Evolutionary conservation across 2,113 vertebrate genomes (phyloP).

Genomic region (Grantiella picta): DNA sequence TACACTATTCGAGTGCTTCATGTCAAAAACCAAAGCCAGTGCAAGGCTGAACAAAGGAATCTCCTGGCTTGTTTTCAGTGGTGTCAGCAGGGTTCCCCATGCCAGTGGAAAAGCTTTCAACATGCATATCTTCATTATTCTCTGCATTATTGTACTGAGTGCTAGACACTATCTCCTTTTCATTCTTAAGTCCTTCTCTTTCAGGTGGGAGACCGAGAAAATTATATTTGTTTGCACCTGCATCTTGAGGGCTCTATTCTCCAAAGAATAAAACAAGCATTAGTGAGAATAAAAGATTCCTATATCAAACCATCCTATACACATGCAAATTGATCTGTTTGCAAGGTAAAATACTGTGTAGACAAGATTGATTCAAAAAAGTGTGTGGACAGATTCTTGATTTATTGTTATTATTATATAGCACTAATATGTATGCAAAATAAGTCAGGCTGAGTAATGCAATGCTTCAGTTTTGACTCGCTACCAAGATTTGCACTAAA

Average conservation of each 20-base stretch:
- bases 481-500: neutral
- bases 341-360: neutral
- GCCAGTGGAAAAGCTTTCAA: neutral
- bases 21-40: neutral
- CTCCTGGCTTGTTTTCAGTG: neutral
- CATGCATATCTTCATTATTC: neutral
- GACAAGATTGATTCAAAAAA: neutral
- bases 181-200: neutral
- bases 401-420: neutral
- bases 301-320: neutral
- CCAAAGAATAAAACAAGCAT: neutral
- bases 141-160: neutral
- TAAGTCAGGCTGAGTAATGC: neutral
- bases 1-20: neutral
- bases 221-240: neutral
- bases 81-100: neutral
- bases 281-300: neutral
- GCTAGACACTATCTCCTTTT: neutral
- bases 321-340: neutral
- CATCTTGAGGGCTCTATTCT: neutral
- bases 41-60: neutral
- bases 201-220: neutral
- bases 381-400: neutral
- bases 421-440: neutral
- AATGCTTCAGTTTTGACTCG: neutral